Conservation (phyloP, 2,113 vertebrate genomes). For the Chauna torquata region DNA sequence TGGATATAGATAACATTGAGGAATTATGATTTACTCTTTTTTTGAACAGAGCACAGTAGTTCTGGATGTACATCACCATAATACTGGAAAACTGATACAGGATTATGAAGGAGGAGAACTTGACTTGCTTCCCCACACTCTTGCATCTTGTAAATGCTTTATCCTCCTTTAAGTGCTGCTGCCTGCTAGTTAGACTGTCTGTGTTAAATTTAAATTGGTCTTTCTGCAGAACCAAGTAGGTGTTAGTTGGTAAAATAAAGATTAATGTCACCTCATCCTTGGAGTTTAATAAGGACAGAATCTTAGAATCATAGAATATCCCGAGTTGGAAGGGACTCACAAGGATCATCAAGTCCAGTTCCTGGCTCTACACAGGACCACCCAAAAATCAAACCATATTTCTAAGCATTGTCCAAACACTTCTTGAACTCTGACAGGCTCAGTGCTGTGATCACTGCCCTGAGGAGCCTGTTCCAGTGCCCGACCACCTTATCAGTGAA, state of each 20-base stretch:
- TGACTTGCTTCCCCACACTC: neutral
- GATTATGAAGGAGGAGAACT: neutral
- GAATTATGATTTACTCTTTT: neutral
- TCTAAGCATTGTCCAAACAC: neutral
- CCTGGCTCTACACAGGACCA: neutral
- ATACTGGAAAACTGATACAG: neutral
- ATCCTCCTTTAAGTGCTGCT: neutral
- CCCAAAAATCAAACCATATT: neutral
- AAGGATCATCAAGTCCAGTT: neutral
- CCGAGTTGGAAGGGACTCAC: neutral
- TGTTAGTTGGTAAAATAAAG: constrained; percentile 1
- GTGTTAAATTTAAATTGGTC: neutral
- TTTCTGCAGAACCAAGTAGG: constrained; percentile 2
- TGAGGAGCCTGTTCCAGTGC: neutral
- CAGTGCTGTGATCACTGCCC: neutral
- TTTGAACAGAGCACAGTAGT: neutral
- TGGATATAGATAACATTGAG: neutral
- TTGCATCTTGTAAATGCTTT: neutral
- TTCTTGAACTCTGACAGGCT: neutral
- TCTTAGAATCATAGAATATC: neutral
- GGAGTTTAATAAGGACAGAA: neutral
- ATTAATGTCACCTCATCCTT: neutral
- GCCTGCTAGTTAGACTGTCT: neutral
- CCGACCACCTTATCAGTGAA: neutral
- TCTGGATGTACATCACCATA: neutral